Conservation (phyloP, 2,888 invertebrate genomes). For the Andricus quercusramuli region DNA sequence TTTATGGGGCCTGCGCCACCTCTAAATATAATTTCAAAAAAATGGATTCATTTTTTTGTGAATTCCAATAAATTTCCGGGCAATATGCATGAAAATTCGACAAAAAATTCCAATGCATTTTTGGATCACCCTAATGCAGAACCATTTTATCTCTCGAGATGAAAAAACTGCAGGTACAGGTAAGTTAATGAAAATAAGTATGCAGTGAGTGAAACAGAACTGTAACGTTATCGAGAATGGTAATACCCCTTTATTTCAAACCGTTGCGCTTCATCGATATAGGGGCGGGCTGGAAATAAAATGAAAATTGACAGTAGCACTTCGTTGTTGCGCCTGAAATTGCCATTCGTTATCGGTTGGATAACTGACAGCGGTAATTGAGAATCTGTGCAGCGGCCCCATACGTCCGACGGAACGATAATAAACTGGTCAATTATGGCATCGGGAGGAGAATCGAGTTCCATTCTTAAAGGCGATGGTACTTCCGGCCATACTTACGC, state of each 20-base stretch:
- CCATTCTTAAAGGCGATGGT: constrained; percentile 64
- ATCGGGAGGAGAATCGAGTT: constrained; percentile 62
- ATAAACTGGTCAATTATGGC: constrained; percentile 63
- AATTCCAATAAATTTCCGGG: too few species aligned
- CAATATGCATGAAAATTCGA: too few species aligned
- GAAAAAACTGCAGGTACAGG: too few species aligned
- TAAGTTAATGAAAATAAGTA: constrained; percentile 17
- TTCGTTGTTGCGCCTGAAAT: constrained; percentile 40
- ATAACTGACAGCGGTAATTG: constrained; percentile 45
- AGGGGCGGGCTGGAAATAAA: constrained; percentile 32
- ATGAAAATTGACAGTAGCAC: constrained; percentile 40
- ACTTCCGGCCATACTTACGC: constrained; percentile 60
- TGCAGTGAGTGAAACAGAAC: neutral
- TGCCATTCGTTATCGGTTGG: constrained; percentile 43
- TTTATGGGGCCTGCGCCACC: too few species aligned
- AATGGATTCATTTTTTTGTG: too few species aligned
- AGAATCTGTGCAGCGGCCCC: constrained; percentile 25
- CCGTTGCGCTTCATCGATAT: constrained; percentile 11
- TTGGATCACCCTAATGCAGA: too few species aligned
- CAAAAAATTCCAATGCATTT: too few species aligned
- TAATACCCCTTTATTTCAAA: constrained; percentile 30
- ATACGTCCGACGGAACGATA: constrained; percentile 41
- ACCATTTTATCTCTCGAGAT: too few species aligned
- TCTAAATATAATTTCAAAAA: too few species aligned
- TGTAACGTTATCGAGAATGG: constrained; percentile 1